These are phyloP conservation scores for Callospermophilus lateralis DNA, from an alignment of 2,113 vertebrate genomes.

Conservation along the genomic window DNA sequence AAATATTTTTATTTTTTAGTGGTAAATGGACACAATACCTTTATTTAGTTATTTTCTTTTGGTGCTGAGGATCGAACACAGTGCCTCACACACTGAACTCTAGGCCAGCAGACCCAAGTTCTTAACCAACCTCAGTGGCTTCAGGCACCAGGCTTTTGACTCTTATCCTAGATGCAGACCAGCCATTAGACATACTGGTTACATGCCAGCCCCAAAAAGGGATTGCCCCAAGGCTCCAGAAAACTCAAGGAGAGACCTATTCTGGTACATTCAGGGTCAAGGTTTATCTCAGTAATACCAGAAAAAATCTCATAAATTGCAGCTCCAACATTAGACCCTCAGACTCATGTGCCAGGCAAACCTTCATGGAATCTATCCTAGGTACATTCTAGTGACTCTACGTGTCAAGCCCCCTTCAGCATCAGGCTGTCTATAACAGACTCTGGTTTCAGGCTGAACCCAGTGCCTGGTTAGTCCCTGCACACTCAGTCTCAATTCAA, in stretches of 20 bases:
- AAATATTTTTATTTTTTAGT: too few species aligned
- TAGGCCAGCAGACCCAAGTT: neutral
- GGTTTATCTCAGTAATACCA: neutral
- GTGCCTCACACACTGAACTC: too few species aligned
- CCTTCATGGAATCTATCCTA: rapidly evolving
- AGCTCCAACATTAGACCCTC: neutral
- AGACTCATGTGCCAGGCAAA: neutral
- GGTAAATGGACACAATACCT: too few species aligned
- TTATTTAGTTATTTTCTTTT: too few species aligned
- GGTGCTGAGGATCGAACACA: too few species aligned
- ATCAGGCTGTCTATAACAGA: too few species aligned
- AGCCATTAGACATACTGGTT: rapidly evolving
- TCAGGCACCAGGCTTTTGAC: too few species aligned
- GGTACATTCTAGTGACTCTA: neutral
- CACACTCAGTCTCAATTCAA: neutral
- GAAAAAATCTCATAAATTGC: too few species aligned
- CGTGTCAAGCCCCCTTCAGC: neutral
- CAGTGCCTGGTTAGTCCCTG: neutral
- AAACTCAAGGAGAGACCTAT: neutral
- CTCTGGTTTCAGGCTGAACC: neutral
- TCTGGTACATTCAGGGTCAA: too few species aligned
- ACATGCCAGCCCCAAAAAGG: neutral
- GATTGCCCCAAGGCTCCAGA: neutral
- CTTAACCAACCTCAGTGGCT: too few species aligned
- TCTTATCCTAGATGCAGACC: too few species aligned